Conservation (phyloP, 2,888 invertebrate genomes). For the Lithodes maja region DNA sequence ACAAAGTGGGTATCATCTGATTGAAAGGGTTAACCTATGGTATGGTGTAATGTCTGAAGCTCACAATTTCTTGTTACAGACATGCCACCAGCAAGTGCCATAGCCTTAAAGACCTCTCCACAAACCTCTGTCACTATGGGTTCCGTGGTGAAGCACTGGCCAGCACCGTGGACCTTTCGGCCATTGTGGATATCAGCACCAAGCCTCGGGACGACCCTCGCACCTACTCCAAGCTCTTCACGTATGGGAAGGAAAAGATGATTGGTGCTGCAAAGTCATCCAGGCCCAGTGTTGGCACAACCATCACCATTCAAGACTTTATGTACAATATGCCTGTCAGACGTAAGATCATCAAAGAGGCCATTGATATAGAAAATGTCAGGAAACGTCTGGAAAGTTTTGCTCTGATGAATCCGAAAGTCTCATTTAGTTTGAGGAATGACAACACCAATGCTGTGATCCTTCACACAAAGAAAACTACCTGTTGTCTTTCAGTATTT, state of each 20-base stretch:
- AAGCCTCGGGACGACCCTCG: constrained; percentile 75
- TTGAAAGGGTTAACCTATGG: no score
- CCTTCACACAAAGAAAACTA: constrained; percentile 79
- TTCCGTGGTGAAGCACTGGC: constrained; percentile 82
- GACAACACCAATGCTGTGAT: constrained; percentile 79
- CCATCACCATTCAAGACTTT: constrained; percentile 82
- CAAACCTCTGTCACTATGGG: constrained; percentile 79
- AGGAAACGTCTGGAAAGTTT: constrained; percentile 79
- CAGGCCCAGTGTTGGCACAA: constrained; percentile 83
- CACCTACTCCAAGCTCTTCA: constrained; percentile 80
- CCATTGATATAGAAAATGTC: constrained; percentile 80
- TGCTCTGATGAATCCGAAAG: constrained; percentile 80
- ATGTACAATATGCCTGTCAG: constrained; percentile 81
- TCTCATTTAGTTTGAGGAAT: constrained; percentile 83
- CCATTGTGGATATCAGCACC: constrained; percentile 80
- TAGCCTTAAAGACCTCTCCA: constrained; percentile 77
- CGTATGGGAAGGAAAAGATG: constrained; percentile 76
- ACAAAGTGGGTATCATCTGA: no score
- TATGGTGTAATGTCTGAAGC: no score
- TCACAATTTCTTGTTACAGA: constrained; percentile 73
- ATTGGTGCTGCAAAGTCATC: constrained; percentile 73
- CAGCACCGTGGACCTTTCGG: constrained; percentile 79
- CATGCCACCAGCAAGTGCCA: constrained; percentile 82
- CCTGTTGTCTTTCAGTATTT: constrained; percentile 78
- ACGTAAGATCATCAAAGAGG: constrained; percentile 77